Evolutionary conservation across 2,888 invertebrate species (phyloP).

Genomic region (Andrena fulva): DNA sequence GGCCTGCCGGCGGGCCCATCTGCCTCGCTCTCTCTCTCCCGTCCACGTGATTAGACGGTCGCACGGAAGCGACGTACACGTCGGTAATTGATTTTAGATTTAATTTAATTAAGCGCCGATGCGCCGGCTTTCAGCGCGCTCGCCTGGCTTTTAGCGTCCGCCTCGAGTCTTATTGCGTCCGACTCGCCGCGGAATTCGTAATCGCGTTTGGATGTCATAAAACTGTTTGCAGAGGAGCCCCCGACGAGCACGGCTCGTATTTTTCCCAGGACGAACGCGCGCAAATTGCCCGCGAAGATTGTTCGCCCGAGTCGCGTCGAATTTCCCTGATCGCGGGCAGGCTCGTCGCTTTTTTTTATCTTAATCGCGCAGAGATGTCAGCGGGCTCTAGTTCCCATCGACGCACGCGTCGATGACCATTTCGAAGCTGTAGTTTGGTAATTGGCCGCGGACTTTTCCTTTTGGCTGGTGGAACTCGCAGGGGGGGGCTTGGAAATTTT

Average conservation of each 20-base stretch:
- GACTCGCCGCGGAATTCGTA: slow-evolving; percentile 31
- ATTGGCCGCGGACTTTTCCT: no score
- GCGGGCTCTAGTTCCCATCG: no score
- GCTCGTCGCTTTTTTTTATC: neutral
- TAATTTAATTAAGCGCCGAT: slow-evolving; percentile 65
- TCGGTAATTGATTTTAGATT: slow-evolving; percentile 69
- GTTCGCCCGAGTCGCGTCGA: neutral
- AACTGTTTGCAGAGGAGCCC: slow-evolving; percentile 26
- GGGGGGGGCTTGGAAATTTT: no score
- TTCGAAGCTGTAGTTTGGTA: no score
- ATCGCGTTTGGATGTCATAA: slow-evolving; percentile 37
- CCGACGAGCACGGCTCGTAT: no score
- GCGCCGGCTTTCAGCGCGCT: slow-evolving; percentile 57
- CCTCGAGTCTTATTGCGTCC: slow-evolving; percentile 33
- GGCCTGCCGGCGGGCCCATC: slow-evolving; percentile 1
- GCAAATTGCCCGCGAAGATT: neutral
- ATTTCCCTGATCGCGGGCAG: neutral
- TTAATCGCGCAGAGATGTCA: no score
- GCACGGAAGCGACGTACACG: slow-evolving; percentile 53
- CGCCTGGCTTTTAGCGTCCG: slow-evolving; percentile 29
- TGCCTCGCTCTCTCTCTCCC: slow-evolving; percentile 2
- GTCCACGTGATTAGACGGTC: slow-evolving; percentile 44
- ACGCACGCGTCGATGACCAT: no score
- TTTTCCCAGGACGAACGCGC: neutral
- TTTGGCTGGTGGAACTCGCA: no score